Percentiles rank a stretch among this genome's conserved stretches.
phyloP scores from a whole-genome alignment of 2,888 invertebrate species.

The Epirrita christyi region DNA sequence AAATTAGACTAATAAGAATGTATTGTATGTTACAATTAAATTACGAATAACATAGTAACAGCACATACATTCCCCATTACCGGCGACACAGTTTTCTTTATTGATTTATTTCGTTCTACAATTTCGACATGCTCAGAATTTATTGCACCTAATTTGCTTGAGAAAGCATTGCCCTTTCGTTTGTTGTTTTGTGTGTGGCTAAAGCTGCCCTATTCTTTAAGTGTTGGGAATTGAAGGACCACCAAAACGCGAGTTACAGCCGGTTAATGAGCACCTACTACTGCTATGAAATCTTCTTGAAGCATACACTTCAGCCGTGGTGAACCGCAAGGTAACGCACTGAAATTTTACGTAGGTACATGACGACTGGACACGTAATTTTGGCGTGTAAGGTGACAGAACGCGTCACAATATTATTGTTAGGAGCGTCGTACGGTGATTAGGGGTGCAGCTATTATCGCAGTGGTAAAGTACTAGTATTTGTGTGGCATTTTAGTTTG shows the following conservation, averaged over 20 bases:
- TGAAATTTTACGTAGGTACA: too few species aligned
- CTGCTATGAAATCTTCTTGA: slow-evolving; percentile 10
- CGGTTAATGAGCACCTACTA: slow-evolving; percentile 15
- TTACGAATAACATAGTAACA: slow-evolving; percentile 54
- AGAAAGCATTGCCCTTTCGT: slow-evolving; percentile 37
- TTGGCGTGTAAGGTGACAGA: too few species aligned
- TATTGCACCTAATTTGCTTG: slow-evolving; percentile 45
- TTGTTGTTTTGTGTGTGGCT: slow-evolving; percentile 31
- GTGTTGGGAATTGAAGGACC: slow-evolving; percentile 37
- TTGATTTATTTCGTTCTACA: slow-evolving; percentile 64
- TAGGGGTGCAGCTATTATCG: too few species aligned
- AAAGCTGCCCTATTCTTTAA: slow-evolving; percentile 33
- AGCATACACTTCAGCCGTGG: neutral
- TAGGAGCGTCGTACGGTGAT: too few species aligned
- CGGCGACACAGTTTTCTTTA: slow-evolving; percentile 64
- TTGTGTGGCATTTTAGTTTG: too few species aligned
- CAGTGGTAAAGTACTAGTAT: too few species aligned
- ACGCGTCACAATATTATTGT: too few species aligned
- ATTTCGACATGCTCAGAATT: slow-evolving; percentile 47
- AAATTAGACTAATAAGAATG: slow-evolving; percentile 67
- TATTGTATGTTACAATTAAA: slow-evolving; percentile 66
- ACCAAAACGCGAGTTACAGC: slow-evolving; percentile 36
- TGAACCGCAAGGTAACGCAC: too few species aligned
- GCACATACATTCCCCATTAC: slow-evolving; percentile 53
- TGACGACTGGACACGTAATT: too few species aligned